Evolutionary conservation across 2,113 vertebrate genomes (phyloP).

Genomic region (Oryzias javanicus): DNA sequence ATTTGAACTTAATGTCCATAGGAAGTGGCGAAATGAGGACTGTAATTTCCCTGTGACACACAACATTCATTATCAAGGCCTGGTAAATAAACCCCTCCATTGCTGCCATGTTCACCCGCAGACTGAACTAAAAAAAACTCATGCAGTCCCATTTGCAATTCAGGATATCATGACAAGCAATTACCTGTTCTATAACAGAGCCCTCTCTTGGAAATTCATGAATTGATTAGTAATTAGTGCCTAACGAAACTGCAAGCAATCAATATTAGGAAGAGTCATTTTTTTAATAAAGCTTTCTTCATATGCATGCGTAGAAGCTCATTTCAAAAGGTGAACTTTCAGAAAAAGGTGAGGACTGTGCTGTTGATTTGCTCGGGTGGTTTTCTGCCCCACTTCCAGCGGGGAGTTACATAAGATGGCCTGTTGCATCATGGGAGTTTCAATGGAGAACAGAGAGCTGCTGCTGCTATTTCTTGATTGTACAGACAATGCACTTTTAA

Average conservation of each 20-base stretch:
- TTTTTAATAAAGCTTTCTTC: conserved; percentile 42
- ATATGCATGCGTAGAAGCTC: conserved; percentile 24
- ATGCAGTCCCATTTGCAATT: conserved; percentile 62
- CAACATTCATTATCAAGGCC: conserved; percentile 64
- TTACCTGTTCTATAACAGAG: conserved; percentile 58
- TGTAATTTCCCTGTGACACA: conserved; percentile 65
- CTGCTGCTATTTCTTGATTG: conserved; percentile 8
- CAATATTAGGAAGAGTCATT: conserved; percentile 40
- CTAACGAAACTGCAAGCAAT: conserved; percentile 70
- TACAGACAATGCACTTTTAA: no score
- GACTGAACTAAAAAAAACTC: conserved; percentile 34
- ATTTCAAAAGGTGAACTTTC: conserved; percentile 30
- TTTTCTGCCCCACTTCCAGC: conserved; percentile 67
- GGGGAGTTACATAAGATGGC: conserved; percentile 66
- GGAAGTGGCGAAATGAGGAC: conserved; percentile 63
- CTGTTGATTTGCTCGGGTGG: conserved; percentile 30
- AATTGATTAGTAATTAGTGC: conserved; percentile 74
- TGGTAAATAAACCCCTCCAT: conserved; percentile 61
- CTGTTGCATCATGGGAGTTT: conserved; percentile 51
- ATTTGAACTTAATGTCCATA: conserved; percentile 71
- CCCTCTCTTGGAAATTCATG: conserved; percentile 65
- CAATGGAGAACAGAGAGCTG: conserved; percentile 40
- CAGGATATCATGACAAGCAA: conserved; percentile 59
- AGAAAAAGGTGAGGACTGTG: conserved; percentile 7
- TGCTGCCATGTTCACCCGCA: conserved; percentile 24